Percentiles rank a stretch among this genome's conserved stretches.
These are phyloP conservation scores for Larimichthys polyactis DNA, from an alignment of 2,113 vertebrate species.

Conservation along the genomic window DNA sequence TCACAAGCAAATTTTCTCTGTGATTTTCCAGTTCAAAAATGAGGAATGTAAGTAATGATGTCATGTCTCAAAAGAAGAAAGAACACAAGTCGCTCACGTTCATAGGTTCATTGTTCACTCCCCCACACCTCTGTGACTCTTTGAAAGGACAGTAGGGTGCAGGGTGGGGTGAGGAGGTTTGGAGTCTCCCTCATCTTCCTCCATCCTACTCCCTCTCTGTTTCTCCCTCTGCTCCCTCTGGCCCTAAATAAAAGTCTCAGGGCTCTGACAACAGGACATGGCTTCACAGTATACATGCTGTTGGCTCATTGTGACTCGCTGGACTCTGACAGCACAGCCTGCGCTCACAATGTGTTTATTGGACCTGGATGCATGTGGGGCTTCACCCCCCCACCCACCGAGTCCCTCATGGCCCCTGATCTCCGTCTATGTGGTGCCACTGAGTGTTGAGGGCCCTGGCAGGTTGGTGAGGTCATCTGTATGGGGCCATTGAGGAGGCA, in stretches of 20 bases:
- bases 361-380: conserved; percentile 55
- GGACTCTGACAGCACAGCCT: conserved; percentile 70
- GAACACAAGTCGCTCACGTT: not conserved
- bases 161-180: not conserved
- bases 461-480: conserved; percentile 57
- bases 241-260: conserved; percentile 29
- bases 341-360: conserved; percentile 75
- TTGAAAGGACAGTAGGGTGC: conserved; percentile 13
- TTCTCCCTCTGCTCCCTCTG: not conserved
- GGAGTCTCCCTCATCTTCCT: not conserved
- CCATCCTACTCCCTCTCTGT: not conserved
- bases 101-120: conserved; percentile 32
- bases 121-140: conserved; percentile 42
- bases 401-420: conserved; percentile 16
- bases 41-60: not conserved
- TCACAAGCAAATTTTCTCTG: not conserved
- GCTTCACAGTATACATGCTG: conserved; percentile 50
- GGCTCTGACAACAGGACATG: conserved; percentile 47
- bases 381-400: not conserved
- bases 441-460: conserved; percentile 44
- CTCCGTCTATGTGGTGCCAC: conserved; percentile 49
- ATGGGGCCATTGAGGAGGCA: conserved; percentile 26
- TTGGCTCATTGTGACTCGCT: conserved; percentile 68
- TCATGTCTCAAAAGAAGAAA: not conserved
- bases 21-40: not conserved